Conservation (phyloP, 2,888 invertebrate genomes). For the Parnassius apollo region DNA sequence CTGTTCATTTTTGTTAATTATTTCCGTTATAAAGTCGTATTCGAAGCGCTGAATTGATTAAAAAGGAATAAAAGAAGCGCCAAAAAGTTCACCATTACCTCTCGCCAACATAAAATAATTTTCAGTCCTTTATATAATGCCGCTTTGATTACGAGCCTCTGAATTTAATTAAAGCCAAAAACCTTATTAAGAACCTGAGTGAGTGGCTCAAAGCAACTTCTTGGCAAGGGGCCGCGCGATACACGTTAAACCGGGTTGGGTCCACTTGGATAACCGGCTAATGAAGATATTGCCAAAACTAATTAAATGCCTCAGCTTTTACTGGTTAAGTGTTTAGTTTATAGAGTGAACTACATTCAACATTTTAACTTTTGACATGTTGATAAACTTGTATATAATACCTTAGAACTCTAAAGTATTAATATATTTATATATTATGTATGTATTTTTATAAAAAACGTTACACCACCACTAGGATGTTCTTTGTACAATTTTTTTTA, state of each 20-base stretch:
- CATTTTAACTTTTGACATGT: too few species aligned
- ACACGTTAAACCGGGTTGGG: constrained; percentile 5
- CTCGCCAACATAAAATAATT: background rate
- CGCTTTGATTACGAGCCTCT: constrained; percentile 2
- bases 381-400: too few species aligned
- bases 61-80: background rate
- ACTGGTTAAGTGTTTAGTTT: background rate
- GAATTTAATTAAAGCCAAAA: constrained; percentile 12
- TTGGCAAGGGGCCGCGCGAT: constrained; percentile 7
- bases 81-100: background rate
- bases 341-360: too few species aligned
- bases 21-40: background rate
- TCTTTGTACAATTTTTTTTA: too few species aligned
- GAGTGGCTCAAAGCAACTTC: constrained; percentile 10
- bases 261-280: constrained; percentile 4
- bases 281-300: constrained; percentile 13
- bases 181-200: constrained; percentile 15
- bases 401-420: too few species aligned
- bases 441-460: too few species aligned
- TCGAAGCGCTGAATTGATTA: background rate
- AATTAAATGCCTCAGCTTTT: constrained; percentile 5
- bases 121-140: background rate
- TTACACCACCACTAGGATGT: too few species aligned
- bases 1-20: too few species aligned
- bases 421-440: too few species aligned